These are phyloP conservation scores for Alloplasta piceator DNA, from an alignment of 2,888 invertebrate species.

Conservation along the genomic window DNA sequence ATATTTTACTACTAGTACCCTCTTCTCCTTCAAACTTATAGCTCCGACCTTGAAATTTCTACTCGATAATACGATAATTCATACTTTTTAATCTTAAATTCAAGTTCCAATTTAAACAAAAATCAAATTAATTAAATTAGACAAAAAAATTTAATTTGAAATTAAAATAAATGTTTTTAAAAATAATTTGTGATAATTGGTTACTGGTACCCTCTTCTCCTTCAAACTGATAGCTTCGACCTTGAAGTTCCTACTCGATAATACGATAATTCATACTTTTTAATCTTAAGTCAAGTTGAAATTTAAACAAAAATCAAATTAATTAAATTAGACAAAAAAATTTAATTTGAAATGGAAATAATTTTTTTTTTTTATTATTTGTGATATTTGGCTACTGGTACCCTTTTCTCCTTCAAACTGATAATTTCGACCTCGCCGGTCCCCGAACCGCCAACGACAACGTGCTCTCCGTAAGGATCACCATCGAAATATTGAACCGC, in stretches of 20 bases:
- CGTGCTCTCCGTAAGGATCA: slow-evolving; percentile 75
- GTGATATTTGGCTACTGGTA: slow-evolving; percentile 46
- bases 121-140: slow-evolving; percentile 12
- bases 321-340: too few relatives aligned
- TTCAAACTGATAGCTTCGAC: slow-evolving; percentile 79
- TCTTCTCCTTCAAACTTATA: slow-evolving; percentile 77
- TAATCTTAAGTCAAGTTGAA: too few relatives aligned
- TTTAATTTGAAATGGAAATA: too few relatives aligned
- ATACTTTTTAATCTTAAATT: too few relatives aligned
- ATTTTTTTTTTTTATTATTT: background rate
- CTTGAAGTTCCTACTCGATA: slow-evolving; percentile 75
- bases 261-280: too few relatives aligned
- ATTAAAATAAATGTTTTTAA: too few relatives aligned
- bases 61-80: too few relatives aligned
- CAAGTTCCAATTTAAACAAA: too few relatives aligned
- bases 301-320: too few relatives aligned
- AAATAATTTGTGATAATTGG: background rate
- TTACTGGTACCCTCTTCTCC: slow-evolving; percentile 73
- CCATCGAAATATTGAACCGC: slow-evolving; percentile 84
- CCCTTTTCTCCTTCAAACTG: slow-evolving; percentile 76
- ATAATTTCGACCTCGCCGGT: slow-evolving; percentile 80
- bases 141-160: background rate
- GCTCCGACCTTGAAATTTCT: slow-evolving; percentile 79
- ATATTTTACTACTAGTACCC: slow-evolving; percentile 64
- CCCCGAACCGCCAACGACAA: slow-evolving; percentile 80